Base-by-base conservation (phyloP, 2,797 vertebrate genomes). In the Crax fasciolata region DNA sequence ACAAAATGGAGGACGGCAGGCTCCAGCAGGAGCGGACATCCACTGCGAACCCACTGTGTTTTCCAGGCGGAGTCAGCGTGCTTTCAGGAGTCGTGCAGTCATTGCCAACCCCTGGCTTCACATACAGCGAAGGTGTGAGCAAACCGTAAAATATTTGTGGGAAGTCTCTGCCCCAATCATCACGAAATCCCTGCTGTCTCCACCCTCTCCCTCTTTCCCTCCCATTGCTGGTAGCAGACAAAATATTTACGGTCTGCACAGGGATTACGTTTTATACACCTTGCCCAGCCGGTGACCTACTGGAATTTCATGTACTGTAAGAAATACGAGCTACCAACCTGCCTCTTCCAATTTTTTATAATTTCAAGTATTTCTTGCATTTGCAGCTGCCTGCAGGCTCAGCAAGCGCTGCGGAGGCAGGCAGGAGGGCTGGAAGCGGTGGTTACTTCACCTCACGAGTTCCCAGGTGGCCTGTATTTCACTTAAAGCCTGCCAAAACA, bases 251-350 rank as follows among this genome's bases (percentile, higher is more conserved):
- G 30, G 28, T 74, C 38, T 77, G 78, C 23, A n/a, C 16, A 61
- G 52, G 79, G 70, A 90, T 96, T 93, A 91, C 51, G 66, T 30
- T 90, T 89, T 93, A 91, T 85, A 66, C 80, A 67, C 62, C 88
- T 91, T 77, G 94, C 76, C 75, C 92, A 94, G 68, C 44, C 63
- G 71, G 77, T 17, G 3, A 84, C 83, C 54, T 93, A 43, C 84
- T 75, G 80, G 48, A 83, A 74, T 84, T 94, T 81, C 68, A 55
- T 32, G 27, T 80, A 57, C 66, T 93, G 91, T 28, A 93, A 89
- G 87, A 95, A 94, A 95, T 70, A 84, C 3, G 51, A 96, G 77
- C 83, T 93, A 93, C 57, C 70, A 93, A 91, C 83, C 71, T 90
- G 83, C 78, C 87, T 84, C 73, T 94, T 96, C 71, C 59, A 72